phyloP scores from a whole-genome alignment of 2,113 vertebrate species.

The Seriola rivoliana region DNA sequence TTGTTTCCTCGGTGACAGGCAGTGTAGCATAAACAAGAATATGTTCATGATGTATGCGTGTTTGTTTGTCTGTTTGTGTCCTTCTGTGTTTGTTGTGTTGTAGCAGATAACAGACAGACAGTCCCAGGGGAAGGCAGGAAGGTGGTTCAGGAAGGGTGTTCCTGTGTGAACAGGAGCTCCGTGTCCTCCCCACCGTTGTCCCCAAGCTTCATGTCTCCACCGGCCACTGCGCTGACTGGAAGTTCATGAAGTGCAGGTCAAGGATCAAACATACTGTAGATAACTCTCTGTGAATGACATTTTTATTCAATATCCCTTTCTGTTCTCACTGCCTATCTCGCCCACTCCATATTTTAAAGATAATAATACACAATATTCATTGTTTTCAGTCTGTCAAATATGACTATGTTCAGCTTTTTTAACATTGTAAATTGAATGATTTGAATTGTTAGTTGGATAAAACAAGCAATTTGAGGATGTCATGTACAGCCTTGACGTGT shows the following conservation, averaged over 20 bases:
- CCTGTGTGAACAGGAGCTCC: conserved; percentile 73
- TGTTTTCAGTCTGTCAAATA: neutral
- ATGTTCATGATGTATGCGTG: neutral
- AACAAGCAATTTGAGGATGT: neutral
- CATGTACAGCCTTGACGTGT: too few relatives aligned
- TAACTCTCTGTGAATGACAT: neutral
- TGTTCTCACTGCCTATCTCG: neutral
- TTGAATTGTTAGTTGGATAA: neutral
- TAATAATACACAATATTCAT: neutral
- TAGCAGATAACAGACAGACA: conserved; percentile 43
- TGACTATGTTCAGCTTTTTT: neutral
- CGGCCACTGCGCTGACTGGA: conserved; percentile 5
- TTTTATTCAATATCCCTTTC: neutral
- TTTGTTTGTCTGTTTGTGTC: conserved; percentile 38
- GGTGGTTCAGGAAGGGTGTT: conserved; percentile 78
- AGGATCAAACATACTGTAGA: neutral
- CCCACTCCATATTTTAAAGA: neutral
- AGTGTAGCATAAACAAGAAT: neutral
- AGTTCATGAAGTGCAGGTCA: conserved; percentile 17
- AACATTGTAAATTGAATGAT: neutral
- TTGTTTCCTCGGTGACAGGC: conserved; percentile 48
- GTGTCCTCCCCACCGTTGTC: conserved; percentile 58
- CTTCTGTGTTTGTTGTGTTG: conserved; percentile 35
- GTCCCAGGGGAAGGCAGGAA: conserved; percentile 62
- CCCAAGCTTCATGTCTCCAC: conserved; percentile 44